Base-by-base conservation (phyloP, 2,888 invertebrate species). In the Anoplius nigerrimus region DNA sequence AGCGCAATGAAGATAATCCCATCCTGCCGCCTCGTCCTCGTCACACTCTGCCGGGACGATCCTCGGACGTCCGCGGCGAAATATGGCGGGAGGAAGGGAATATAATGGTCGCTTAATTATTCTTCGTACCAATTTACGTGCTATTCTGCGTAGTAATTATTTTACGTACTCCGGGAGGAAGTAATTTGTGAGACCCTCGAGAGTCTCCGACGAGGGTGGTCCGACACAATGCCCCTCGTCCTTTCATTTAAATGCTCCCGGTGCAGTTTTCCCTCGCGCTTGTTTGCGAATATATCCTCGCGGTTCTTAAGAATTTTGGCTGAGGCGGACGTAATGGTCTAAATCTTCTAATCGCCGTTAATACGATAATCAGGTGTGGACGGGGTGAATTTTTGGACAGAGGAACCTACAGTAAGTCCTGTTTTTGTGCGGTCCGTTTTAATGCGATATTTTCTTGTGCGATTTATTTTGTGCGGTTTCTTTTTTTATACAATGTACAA, bases 51-150 rank as follows among this genome's bases (percentile, higher is more conserved):
- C 24, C 24, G 2, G 15, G n/a, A 16, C 13, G 54, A 54, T 27
- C 16, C 24, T 54, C 54, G 54, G 16, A 48, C 48, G 42, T 42
- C 48, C n/a, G 20, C n/a, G 34, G 43, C 18, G 34, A 65, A 65
- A 59, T 24, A 59, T 27, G 22, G 59, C 43, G 56, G 42, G 56
- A 43, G 34, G 42, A 42, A 56, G 21, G 11, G 65, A 24, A 48
- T 65, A 52, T 59, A 65, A 65, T 60, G 60, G 61, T 56, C 60
- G 61, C 66, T 66, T 66, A 66, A 66, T 66, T 66, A 66, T 66
- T 66, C 66, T 66, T 61, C 61, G 56, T 60, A 56, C 56, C 61
- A 66, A 66, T 66, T 66, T 61, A 66, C 61, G 51, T 56, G 52
- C 48, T 56, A 61, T 66, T 66, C 66, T 21, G 18, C 51, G 42